A percentile compares a stretch with the other conserved stretches of the same genome.
phyloP scores from a whole-genome alignment of 1,140 invertebrate genomes.

The Drosophila lacertosa region DNA sequence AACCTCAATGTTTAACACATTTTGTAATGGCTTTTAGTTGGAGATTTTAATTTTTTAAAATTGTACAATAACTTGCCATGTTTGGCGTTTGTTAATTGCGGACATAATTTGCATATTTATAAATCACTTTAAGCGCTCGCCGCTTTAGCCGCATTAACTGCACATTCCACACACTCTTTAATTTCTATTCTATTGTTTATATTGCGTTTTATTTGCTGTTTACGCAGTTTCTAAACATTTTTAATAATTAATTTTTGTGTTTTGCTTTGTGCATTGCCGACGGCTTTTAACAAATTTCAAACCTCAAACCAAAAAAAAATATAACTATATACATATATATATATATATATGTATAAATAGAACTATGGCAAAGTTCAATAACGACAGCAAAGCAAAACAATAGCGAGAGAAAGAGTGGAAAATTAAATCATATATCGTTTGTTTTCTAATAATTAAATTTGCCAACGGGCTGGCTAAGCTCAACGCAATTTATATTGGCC shows the following conservation, averaged over 20 bases:
- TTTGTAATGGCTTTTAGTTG: conserved; percentile 20
- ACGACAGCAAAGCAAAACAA: conserved; percentile 7
- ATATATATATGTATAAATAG: conserved; percentile 19
- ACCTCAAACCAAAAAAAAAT: conserved; percentile 1
- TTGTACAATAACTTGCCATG: conserved; percentile 29
- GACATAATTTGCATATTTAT: conserved; percentile 45
- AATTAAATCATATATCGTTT: conserved; percentile 39
- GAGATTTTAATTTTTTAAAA: conserved; percentile 28
- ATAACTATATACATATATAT: conserved; percentile 26
- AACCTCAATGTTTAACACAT: conserved; percentile 7
- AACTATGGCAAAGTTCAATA: conserved; percentile 48
- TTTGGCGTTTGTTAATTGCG: conserved; percentile 30
- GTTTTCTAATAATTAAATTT: conserved; percentile 70
- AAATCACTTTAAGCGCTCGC: conserved; percentile 35
- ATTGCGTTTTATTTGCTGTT: conserved; percentile 55
- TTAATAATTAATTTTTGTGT: conserved; percentile 76
- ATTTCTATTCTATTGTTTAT: conserved; percentile 24
- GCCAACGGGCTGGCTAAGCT: conserved; percentile 37
- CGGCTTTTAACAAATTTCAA: conserved; percentile 23
- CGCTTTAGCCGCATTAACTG: conserved; percentile 41
- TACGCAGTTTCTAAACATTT: conserved; percentile 54
- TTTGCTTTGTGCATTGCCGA: conserved; percentile 64
- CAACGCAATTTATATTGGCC: conserved; percentile 62
- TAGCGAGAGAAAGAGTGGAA: conserved; percentile 12
- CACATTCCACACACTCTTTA: conserved; percentile 17